Base-by-base conservation (phyloP, 1,140 invertebrate genomes). In the Wasmannia auropunctata region DNA sequence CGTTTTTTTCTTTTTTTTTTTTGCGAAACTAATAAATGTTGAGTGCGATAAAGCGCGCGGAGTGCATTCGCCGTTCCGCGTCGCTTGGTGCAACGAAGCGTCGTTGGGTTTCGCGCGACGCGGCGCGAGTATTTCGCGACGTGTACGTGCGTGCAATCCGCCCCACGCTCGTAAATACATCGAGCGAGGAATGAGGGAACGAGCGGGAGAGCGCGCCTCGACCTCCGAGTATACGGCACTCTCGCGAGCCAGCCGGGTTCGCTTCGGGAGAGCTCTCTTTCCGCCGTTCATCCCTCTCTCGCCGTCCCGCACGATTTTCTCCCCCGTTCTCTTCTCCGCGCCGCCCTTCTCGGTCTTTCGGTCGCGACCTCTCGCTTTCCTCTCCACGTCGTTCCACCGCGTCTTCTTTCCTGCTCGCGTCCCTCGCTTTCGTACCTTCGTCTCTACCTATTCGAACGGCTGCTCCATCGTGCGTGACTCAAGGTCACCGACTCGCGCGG, bases 401-500 rank as follows among this genome's bases (percentile, higher is more conserved):
- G 22, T 74, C 51, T 62, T 49, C 63, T 79, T 51, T 49, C 74
- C 56, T 69, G 43, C 60, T 72, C 43, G 25, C 49, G 40, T 56
- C 75, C 40, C 51, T 85, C 67, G 75, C 58, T 72, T 31, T 28
- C 25, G 37, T 46, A 10, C 49, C 54, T 88, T 87, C 87, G 46
- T 86, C 81, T 49, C 54, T 74, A 79, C 54, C 54, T 74, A 79
- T 75, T 89, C 86, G 49, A 86, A 87, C 80, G 88, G 80, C 70
- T 86, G 89, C 88, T 91, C 76, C 80, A 72, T 77, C 84, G 88
- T 93, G 92, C 93, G 93, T 94, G 93, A 93, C 92, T 94, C 93
- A 93, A 94, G 94, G 93, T 92, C 93, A 92, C 88, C 91, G 91
- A 92, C 88, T 93, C 88, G 89, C 88, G 81, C 88, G 75, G 51